Evolutionary conservation across 2,113 vertebrate species (phyloP).

Genomic region (Dolichotis patagonum): DNA sequence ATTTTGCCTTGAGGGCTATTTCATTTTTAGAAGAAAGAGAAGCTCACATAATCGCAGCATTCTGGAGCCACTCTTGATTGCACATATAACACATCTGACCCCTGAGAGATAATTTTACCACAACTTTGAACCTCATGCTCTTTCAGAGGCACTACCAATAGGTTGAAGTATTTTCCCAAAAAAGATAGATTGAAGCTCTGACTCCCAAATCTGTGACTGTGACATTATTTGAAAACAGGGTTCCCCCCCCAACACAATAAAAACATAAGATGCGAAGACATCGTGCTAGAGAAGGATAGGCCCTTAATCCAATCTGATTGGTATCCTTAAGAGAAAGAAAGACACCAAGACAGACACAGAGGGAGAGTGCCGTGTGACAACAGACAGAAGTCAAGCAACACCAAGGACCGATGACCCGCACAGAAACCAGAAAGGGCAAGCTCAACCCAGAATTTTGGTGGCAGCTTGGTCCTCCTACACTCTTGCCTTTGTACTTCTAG

Average conservation of each 20-base stretch:
- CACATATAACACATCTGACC: neutral
- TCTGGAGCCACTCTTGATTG: slow-evolving; percentile 20
- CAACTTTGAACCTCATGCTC: neutral
- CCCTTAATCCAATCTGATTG: neutral
- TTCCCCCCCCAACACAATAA: neutral
- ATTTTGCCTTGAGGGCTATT: slow-evolving; percentile 29
- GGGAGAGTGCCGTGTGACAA: neutral
- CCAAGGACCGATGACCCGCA: neutral
- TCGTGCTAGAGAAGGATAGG: neutral
- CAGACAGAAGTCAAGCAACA: neutral
- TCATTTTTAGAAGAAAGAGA: slow-evolving; percentile 68
- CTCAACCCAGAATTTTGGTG: neutral
- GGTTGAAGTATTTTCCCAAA: neutral
- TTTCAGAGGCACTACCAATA: neutral
- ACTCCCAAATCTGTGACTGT: neutral
- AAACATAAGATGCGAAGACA: neutral
- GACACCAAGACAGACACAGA: neutral
- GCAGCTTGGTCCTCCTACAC: neutral
- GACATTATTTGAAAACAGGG: slow-evolving; percentile 31
- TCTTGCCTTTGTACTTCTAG: neutral
- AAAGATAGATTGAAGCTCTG: neutral
- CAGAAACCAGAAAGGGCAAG: neutral
- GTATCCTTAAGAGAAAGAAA: neutral
- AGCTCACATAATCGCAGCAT: neutral
- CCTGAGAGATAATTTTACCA: neutral